These are phyloP conservation scores for Oreohelix idahoensis DNA, from an alignment of 1,140 invertebrate species.

Conservation along the genomic window DNA sequence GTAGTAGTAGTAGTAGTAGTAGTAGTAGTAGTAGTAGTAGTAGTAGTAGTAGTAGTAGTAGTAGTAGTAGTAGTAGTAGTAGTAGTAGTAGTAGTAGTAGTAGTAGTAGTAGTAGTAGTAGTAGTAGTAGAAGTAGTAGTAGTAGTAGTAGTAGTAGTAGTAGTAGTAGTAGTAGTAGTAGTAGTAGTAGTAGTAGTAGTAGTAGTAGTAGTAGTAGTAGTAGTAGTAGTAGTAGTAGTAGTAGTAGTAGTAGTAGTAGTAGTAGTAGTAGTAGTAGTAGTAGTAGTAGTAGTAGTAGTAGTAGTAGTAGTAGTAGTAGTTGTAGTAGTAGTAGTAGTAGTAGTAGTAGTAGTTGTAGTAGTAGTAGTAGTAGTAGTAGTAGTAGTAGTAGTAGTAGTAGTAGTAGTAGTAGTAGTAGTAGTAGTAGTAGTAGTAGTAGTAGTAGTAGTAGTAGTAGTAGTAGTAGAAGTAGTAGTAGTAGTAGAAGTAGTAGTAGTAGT, in stretches of 20 bases:
- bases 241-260: conserved; percentile 23
- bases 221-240: conserved; percentile 23
- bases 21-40: conserved; percentile 23
- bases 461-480: too few relatives aligned
- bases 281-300: conserved; percentile 23
- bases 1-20: conserved; percentile 23
- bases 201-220: conserved; percentile 23
- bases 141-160: conserved; percentile 23
- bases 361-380: too few relatives aligned
- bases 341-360: background rate
- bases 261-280: conserved; percentile 23
- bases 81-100: conserved; percentile 23
- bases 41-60: conserved; percentile 23
- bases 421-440: too few relatives aligned
- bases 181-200: conserved; percentile 23
- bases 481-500: too few relatives aligned
- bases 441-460: too few relatives aligned
- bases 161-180: conserved; percentile 23
- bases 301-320: conserved; percentile 3
- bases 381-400: too few relatives aligned
- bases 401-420: too few relatives aligned
- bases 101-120: conserved; percentile 23
- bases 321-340: background rate
- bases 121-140: conserved; percentile 19
- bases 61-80: conserved; percentile 23